Evolutionary conservation across 2,113 vertebrate species (phyloP).

Genomic region (Willisornis vidua): DNA sequence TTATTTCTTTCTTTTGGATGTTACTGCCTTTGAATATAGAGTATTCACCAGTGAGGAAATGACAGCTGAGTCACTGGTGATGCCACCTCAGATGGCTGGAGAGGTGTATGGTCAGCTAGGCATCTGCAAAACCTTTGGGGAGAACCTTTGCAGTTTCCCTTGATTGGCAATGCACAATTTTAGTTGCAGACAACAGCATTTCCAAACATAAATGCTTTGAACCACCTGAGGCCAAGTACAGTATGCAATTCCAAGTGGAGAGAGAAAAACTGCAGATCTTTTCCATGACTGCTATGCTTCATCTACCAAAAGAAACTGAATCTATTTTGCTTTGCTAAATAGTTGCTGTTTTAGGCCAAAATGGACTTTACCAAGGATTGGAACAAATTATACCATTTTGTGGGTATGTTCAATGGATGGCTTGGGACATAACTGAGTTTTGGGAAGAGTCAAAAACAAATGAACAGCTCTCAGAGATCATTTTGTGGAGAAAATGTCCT

Average conservation of each 20-base stretch:
- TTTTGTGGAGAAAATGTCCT: neutral
- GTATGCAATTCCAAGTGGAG: neutral
- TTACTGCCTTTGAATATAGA: neutral
- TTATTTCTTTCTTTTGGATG: neutral
- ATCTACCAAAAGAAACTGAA: neutral
- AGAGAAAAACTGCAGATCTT: neutral
- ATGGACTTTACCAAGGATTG: neutral
- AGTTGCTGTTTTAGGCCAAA: neutral
- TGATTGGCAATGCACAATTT: neutral
- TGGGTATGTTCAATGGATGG: neutral
- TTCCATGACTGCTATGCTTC: neutral
- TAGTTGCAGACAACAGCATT: neutral
- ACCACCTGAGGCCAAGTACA: neutral
- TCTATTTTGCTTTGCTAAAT: neutral
- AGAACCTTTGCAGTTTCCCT: neutral
- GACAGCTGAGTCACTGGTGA: neutral
- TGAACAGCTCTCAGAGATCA: accelerated
- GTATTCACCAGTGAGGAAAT: neutral
- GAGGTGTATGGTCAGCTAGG: neutral
- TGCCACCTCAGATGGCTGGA: neutral
- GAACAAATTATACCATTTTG: neutral
- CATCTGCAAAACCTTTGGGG: neutral
- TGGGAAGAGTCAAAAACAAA: neutral
- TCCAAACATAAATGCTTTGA: neutral
- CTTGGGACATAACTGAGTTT: neutral